Base-by-base conservation (phyloP, 2,888 invertebrate genomes). In the Lepidochrysops patricia region DNA sequence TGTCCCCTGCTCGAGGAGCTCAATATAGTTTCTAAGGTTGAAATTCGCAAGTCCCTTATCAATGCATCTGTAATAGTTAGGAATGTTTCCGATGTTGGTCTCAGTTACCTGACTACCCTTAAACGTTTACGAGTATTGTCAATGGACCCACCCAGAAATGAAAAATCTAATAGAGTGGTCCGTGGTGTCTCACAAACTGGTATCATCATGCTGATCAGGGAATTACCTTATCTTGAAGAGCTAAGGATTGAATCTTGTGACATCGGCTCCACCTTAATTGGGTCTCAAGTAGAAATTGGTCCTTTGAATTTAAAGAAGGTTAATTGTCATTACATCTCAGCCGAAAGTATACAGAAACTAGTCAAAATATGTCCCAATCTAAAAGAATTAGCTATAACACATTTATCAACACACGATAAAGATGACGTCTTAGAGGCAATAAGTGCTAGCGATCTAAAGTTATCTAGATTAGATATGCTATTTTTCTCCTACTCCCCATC, bases 91-190 rank as follows among this genome's bases (percentile, higher is more conserved):
- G 87, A 89, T 66, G 73, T 75, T 50, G 90, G 90, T 64, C 74
- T 90, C 34, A 73, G 73, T 62, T 80, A 74, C 58, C 75, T 90
- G 54, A 74, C 77, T 0, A 82, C 78, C 61, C 76, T 90, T 56
- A 84, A 85, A 70, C 76, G 80, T 19, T 72, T 90, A 43, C 74
- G 83, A 23, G 75, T 86, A 35, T 67, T 90, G 25, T 76, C 83
- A 0, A 88, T 89, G 84, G 90, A 90, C 70, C 84, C 88, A 1
- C 90, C 90, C 0, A 75, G 88, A 27, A 86, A 89, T 64, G 88
- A 85, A 63, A 71, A 84, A 15, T 77, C 82, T 1, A 81, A 76
- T 66, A 79, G 84, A 58, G 79, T 85, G 27, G 88, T 89, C 50
- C 77, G 84, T 9, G 89, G 87, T 63, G 85, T 89, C 15, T 84